Percentiles rank a stretch among this genome's conserved stretches.
Evolutionary conservation across 2,888 invertebrate genomes (phyloP).

Genomic region (Chrysolina oricalcia): DNA sequence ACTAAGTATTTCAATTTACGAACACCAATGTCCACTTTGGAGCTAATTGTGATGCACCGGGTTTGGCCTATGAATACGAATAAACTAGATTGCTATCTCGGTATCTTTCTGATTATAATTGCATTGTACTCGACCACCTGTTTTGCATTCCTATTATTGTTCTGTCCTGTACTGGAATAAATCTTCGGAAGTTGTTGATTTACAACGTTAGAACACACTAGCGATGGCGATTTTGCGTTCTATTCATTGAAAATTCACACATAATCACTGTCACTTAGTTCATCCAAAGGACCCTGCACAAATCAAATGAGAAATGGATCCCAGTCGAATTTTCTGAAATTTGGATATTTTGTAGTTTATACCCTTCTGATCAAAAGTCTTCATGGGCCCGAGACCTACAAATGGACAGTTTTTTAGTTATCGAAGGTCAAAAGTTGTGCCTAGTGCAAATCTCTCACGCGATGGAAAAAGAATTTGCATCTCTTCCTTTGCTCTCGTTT

Average conservation of each 20-base stretch:
- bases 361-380: too few species aligned
- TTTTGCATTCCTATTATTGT: constrained; percentile 55
- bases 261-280: too few species aligned
- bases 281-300: too few species aligned
- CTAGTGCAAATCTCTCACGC: too few species aligned
- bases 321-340: too few species aligned
- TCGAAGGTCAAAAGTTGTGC: too few species aligned
- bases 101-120: constrained; percentile 56
- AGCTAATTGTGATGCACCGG: constrained; percentile 51
- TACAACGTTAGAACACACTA: constrained; percentile 22
- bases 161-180: constrained; percentile 49
- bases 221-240: not conserved
- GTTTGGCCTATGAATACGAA: constrained; percentile 50
- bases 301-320: too few species aligned
- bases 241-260: not conserved
- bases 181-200: constrained; percentile 40
- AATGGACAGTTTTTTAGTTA: too few species aligned
- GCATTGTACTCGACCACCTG: constrained; percentile 58
- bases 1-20: constrained; percentile 22
- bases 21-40: constrained; percentile 42
- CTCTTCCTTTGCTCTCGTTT: too few species aligned
- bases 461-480: too few species aligned
- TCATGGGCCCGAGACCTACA: too few species aligned
- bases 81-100: constrained; percentile 42
- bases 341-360: too few species aligned